Percentiles rank a stretch among this genome's conserved stretches.
phyloP scores from a whole-genome alignment of 2,797 vertebrate genomes.

The Tympanoctomys barrerae region DNA sequence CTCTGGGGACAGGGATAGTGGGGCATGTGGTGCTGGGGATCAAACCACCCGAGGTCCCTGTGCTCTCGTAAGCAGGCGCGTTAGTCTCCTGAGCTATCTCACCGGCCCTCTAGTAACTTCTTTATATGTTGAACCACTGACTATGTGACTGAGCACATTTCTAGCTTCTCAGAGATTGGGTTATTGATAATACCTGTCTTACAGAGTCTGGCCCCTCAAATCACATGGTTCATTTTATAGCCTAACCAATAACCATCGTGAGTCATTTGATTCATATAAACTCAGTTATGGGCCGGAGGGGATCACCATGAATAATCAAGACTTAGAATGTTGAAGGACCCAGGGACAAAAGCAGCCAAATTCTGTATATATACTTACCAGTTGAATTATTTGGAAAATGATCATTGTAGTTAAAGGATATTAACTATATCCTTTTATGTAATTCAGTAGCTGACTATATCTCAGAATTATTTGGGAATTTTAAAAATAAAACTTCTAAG shows the following conservation, averaged over 20 bases:
- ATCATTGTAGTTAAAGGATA: slow-evolving; percentile 14
- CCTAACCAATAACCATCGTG: not conserved
- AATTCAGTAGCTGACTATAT: slow-evolving; percentile 14
- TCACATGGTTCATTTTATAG: not conserved
- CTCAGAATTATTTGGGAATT: slow-evolving; percentile 30
- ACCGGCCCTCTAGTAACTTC: not conserved
- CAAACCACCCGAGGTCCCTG: too few relatives aligned
- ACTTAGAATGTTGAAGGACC: not conserved
- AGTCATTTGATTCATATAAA: slow-evolving; percentile 34
- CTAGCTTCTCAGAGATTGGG: not conserved
- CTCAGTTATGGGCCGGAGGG: not conserved
- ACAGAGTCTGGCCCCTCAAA: not conserved
- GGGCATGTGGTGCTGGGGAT: too few relatives aligned
- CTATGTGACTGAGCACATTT: not conserved
- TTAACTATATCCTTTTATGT: not conserved
- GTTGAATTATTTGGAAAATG: slow-evolving; percentile 14
- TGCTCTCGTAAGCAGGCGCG: too few relatives aligned
- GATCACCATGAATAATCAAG: not conserved
- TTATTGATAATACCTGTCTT: not conserved
- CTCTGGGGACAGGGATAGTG: too few relatives aligned
- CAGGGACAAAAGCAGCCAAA: not conserved
- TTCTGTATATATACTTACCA: not conserved
- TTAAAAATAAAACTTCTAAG: not conserved
- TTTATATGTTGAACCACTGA: not conserved
- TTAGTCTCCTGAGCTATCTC: too few relatives aligned